Base-by-base conservation (phyloP, 2,113 vertebrate genomes). In the Rhineura floridana region DNA sequence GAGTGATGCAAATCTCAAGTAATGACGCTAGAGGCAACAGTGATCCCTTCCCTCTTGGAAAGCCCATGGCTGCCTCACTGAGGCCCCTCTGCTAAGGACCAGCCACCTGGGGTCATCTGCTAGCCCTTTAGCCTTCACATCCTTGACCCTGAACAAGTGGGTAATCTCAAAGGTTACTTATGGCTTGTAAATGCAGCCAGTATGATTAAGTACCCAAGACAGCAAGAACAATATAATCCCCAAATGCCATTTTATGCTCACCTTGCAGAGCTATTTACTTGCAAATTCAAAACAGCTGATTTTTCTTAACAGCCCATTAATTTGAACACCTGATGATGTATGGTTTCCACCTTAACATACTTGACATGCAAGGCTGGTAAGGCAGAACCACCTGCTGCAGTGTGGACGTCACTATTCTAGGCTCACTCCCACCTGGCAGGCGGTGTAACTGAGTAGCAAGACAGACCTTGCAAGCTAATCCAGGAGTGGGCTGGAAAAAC, bases 401-500 rank as follows among this genome's bases (percentile, higher is more conserved):
- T 13, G 33, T 36, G 50, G 69, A 42, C 28, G 25, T 33, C 70
- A 11, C 36, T 25, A 28, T n/a, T n/a, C n/a, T 50, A 44, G 36
- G 39, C 72, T 77, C 73, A 42, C 65, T 30, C 65, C 19, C 39
- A 62, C 15, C 65, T 72, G 73, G 82, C 75, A 70, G 55, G 1
- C 2, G 28, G 19, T 1, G 2, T 1, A 36, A 65, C n/a, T 0
- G 4, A 72, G 8, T 25, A 2, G n/a, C 0, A 10, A 11, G n/a
- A 46, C 50, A 73, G 88, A 85, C 52, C 83, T 78, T 80, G 83
- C 55, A 28, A 12, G 21, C 50, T 62, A 80, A 72, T 80, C 65
- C 63, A 36, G 65, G 46, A 55, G 62, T 9, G 83, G 33, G 21
- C 28, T 23, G 8, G 36, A 8, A 12, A 73, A 21, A 72, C 2